Percentiles rank a stretch among this genome's conserved stretches.
These are phyloP conservation scores for Drosophila carrolli DNA, from an alignment of 1,140 invertebrate species.

Conservation along the genomic window DNA sequence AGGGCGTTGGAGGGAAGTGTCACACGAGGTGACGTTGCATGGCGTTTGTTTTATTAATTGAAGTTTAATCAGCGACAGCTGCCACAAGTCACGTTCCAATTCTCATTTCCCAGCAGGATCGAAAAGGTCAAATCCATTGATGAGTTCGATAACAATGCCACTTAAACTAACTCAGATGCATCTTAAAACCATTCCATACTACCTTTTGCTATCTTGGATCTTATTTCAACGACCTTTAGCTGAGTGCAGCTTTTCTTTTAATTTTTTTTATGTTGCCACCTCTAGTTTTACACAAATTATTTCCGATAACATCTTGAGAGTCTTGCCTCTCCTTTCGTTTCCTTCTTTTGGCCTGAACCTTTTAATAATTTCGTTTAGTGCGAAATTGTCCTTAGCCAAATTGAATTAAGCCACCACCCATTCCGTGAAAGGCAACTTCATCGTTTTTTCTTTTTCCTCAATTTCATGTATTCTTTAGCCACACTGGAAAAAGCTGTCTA, in stretches of 20 bases:
- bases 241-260: not conserved
- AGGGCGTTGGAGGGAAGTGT: conserved; percentile 17
- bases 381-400: conserved; percentile 70
- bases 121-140: conserved; percentile 38
- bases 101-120: conserved; percentile 6
- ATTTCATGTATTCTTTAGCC: conserved; percentile 3
- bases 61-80: conserved; percentile 74
- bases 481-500: conserved; percentile 7
- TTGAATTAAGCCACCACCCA: conserved; percentile 60
- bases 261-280: conserved; percentile 7
- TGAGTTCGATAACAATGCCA: conserved; percentile 11
- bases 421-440: conserved; percentile 12
- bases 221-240: not conserved
- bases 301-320: conserved; percentile 63
- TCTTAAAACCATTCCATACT: conserved; percentile 1
- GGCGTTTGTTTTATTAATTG: conserved; percentile 80
- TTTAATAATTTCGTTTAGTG: conserved; percentile 75
- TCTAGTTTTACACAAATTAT: conserved; percentile 65
- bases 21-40: conserved; percentile 58
- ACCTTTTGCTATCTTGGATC: conserved; percentile 5
- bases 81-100: conserved; percentile 37
- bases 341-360: conserved; percentile 21
- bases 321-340: not conserved
- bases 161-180: conserved; percentile 5
- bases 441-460: not conserved